A percentile compares a stretch with the other conserved stretches of the same genome.
phyloP scores from a whole-genome alignment of 2,113 vertebrate species.

The Tupaia tana region DNA sequence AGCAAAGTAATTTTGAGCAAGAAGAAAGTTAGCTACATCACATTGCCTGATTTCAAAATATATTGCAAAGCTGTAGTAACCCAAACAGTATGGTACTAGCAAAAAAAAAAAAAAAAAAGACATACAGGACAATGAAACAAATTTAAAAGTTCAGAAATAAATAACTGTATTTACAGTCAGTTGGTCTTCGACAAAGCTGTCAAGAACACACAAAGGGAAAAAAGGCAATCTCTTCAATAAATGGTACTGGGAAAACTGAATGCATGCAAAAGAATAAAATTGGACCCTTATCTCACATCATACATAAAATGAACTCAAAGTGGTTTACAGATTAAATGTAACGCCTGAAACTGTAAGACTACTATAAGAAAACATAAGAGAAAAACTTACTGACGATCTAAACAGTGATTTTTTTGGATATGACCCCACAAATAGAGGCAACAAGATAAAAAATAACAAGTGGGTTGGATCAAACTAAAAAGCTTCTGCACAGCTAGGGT shows the following conservation, averaged over 20 bases:
- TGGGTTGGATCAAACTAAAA: background rate
- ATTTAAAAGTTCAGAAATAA: background rate
- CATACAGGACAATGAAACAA: background rate
- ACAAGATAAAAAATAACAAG: background rate
- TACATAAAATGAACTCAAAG: background rate
- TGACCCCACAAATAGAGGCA: background rate
- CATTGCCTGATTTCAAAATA: background rate
- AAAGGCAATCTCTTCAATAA: background rate
- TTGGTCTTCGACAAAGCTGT: background rate
- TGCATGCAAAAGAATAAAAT: background rate
- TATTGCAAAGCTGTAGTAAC: background rate
- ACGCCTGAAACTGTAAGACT: background rate
- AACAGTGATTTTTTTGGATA: background rate
- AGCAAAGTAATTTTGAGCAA: background rate
- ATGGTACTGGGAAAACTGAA: background rate
- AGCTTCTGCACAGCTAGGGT: background rate
- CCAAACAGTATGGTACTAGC: background rate
- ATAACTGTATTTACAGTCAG: background rate
- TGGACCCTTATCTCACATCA: background rate
- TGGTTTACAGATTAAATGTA: background rate
- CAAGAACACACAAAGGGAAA: background rate
- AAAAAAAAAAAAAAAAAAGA: background rate
- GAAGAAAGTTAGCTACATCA: background rate
- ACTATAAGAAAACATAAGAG: background rate
- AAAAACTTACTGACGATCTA: background rate